Evolutionary conservation across 2,113 vertebrate genomes (phyloP).

Genomic region (Phylloscopus whistleri): DNA sequence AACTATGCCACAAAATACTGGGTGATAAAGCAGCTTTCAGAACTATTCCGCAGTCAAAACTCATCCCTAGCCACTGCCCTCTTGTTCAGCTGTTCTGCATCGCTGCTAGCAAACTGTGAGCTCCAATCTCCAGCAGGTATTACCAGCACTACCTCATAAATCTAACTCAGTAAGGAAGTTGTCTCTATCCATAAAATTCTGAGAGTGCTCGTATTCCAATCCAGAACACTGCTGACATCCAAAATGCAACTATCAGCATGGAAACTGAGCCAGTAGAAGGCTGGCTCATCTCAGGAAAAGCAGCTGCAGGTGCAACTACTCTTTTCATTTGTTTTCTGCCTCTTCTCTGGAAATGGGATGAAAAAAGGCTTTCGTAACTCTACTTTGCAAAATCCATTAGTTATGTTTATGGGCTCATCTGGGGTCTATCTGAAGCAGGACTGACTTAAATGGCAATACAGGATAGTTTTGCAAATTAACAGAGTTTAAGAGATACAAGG

Average conservation of each 20-base stretch:
- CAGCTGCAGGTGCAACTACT: neutral
- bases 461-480: neutral
- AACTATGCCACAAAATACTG: neutral
- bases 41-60: conserved; percentile 11
- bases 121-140: conserved; percentile 2
- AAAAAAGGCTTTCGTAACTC: neutral
- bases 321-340: neutral
- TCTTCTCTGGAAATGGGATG: neutral
- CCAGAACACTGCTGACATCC: neutral
- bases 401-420: neutral
- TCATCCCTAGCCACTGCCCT: neutral
- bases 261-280: neutral
- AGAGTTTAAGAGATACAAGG: neutral
- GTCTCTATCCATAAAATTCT: neutral
- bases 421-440: neutral
- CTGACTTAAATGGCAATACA: neutral
- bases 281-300: neutral
- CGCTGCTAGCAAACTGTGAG: neutral
- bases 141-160: neutral
- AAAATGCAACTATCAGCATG: neutral
- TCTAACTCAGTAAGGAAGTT: neutral
- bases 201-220: neutral
- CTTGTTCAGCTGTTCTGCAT: neutral
- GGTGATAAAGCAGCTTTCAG: neutral
- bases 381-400: neutral